Evolutionary conservation across 2,888 invertebrate species (phyloP).

Genomic region (Diadegma fenestrale): DNA sequence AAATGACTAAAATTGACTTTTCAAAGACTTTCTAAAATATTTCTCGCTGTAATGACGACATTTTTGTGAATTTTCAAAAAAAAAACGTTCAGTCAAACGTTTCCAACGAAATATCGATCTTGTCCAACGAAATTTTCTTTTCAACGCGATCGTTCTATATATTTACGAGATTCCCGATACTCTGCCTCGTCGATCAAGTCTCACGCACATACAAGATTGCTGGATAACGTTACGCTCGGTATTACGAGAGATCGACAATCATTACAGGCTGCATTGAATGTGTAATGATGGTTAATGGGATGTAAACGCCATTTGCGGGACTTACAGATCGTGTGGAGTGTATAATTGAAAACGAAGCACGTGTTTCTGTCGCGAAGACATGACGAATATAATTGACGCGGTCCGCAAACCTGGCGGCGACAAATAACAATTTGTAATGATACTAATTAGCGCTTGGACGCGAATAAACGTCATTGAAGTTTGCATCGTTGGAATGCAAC

Average conservation of each 20-base stretch:
- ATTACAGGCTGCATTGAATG: too few species aligned
- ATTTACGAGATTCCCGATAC: not conserved
- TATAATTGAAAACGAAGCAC: not conserved
- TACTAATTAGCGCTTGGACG: not conserved
- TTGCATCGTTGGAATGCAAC: too few species aligned
- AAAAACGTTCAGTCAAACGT: too few species aligned
- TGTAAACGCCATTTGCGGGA: not conserved
- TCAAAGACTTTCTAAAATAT: too few species aligned
- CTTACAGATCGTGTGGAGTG: not conserved
- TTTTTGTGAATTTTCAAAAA: too few species aligned
- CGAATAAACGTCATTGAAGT: not conserved
- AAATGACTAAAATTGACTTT: too few species aligned
- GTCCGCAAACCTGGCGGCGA: not conserved
- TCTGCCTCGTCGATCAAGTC: not conserved
- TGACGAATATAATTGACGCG: constrained; percentile 9
- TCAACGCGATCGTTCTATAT: not conserved
- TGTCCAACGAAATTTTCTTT: too few species aligned
- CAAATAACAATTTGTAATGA: constrained; percentile 4
- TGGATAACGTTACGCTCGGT: not conserved
- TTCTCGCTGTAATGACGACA: too few species aligned
- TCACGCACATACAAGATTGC: not conserved
- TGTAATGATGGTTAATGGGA: constrained; percentile 9
- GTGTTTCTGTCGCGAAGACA: not conserved
- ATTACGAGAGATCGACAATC: constrained; percentile 7
- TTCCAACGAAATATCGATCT: too few species aligned